Base-by-base conservation (phyloP, 2,888 invertebrate species). In the Escarpia spicata region DNA sequence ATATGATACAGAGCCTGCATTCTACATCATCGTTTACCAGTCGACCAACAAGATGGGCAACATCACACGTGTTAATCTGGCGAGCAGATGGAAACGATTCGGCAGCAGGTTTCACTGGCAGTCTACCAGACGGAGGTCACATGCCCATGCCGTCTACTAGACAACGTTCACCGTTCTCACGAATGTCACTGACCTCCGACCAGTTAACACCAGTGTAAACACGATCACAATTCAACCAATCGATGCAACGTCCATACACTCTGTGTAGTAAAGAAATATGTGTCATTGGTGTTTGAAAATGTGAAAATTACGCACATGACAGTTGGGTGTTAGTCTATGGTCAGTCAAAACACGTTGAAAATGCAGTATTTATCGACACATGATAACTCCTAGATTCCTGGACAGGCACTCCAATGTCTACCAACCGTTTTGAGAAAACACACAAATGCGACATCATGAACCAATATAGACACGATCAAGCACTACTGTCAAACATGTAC, bases 121-220 rank as follows among this genome's bases (percentile, higher is more conserved):
- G 75, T 75, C n/a, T 75, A 3, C 75, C 75, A 75, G 75, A 3
- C 6, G 3, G 75, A 75, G 75, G 19, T n/a, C 75, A 75, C 75
- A 19, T 15, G 75, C n/a, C 75, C 75, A 75, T 26, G 19, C 60
- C 6, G 75, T 75, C 75, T 75, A 75, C 75, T 75, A 15, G 19
- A 75, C 75, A 9, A 52, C 52, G 9, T 26, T 75, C n/a, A 75
- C 75, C 26, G 19, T n/a, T 75, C 26, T 75, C 75, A 75, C 75
- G 6, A 75, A 75, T n/a, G n/a, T 75, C 26, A 75, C 75, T 75
- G 75, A 75, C 26, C 75, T 75, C 26, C n/a, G n/a, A 75, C 75
- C n/a, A 75, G 75, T 75, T n/a, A 75, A 75, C 75, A 75, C n/a
- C 19, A 75, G n/a, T 75, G 75, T 75, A 75, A 75, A 75, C 75